Evolutionary conservation across 2,113 vertebrate species (phyloP), one percentile per base, ranked within the genome.

Genomic region (Lutjanus erythropterus): DNA sequence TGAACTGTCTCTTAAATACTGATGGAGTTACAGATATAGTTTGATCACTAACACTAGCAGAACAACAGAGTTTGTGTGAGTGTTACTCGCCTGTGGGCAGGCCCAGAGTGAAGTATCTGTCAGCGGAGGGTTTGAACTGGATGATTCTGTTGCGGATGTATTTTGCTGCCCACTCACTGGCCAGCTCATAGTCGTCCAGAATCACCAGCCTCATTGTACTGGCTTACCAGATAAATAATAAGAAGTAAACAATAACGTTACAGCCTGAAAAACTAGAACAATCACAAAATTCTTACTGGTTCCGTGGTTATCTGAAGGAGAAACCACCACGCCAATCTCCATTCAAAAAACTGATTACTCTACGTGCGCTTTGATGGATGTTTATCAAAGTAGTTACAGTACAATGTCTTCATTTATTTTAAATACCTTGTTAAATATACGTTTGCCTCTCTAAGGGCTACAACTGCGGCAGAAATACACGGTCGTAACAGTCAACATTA

Each of bases 91-190:
- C 98, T 95, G 98, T 99, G 3, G 98, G 98, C 59, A 99, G 91
- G 23, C 98, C 98, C 84, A 99, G 92, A 0, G 97, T 98, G 88
- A 99, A 99, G 65, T 96, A 97, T 44, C 94, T 95, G 65, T 96
- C 95, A 72, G 95, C 94, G 25, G 90, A 95, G 11, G 98, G 98
- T 70, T 95, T 95, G 91, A 98, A 99, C 47, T 96, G 95, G 90
- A 99, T 90, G 88, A 99, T 98, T 78, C 95, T 93, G 91, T 99
- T 99, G 72, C 97, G 95, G 88, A 99, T 99, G 88, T 99, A 99
- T 83, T 98, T 99, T 41, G 98, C 98, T 75, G 98, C 98, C 98
- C 98, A 99, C 86, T 98, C 97, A 62, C 98, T 99, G 71, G 97
- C 97, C 93, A 96, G 92, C 35, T 98, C 95, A 77, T 99, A 99